Evolutionary conservation across 2,797 vertebrate species (phyloP), one percentile per base, ranked within the genome.

Genomic region (Bradypodion ventrale): DNA sequence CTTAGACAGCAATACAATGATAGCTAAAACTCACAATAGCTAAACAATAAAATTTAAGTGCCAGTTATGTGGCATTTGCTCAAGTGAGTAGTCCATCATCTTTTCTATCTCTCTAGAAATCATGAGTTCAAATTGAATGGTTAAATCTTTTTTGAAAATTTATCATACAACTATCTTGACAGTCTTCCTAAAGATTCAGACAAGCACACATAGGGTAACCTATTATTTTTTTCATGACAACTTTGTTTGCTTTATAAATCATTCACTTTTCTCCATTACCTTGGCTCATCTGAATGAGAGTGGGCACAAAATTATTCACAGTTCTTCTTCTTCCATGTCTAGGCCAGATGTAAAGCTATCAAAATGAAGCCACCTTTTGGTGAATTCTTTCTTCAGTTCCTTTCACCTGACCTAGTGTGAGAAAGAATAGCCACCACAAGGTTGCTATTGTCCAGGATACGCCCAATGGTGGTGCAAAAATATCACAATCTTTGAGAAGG

Each of bases 41-140:
- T 92, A 86, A 65, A 92, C n/a, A 92, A 92, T 89, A 87, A 93
- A 94, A 91, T 90, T 90, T 85, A 91, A 88, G 90, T 91, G 82
- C 42, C 19, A 83, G n/a, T 84, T 52, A 66, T 91, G 35, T 73
- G 42, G 69, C 80, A 84, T 23, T 68, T 83, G 29, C 13, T 80
- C 46, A 82, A 0, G 0, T 62, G 19, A 75, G 0, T 25, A 82
- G 13, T 21, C 62, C 40, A 44, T 75, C 66, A 27, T 74, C 32
- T 74, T 35, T 52, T 49, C 37, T 19, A 4, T 7, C 68, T 25
- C 69, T 40, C 21, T 56, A 63, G 49, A 46, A 68, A 60, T 75
- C 66, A 73, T 56, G 40, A 80, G 29, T 44, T 59, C 23, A 21
- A 80, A 35, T 7, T 42, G 29, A 44, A 68, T 68, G 9, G 40